Conservation (phyloP, 2,888 invertebrate species). For the Chromoteleia sp. region DNA sequence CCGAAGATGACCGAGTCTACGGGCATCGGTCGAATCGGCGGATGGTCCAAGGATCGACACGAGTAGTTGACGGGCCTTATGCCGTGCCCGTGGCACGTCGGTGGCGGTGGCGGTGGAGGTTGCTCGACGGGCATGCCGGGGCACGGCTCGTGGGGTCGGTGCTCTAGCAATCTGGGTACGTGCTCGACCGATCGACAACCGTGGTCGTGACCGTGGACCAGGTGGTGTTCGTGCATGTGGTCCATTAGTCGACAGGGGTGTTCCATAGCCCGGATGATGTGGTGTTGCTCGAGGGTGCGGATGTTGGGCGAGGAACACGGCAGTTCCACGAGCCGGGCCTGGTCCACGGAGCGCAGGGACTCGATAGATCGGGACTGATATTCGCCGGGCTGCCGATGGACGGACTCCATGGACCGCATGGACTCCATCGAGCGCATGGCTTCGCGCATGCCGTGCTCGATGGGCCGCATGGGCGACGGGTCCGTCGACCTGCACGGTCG, state of each 20-base stretch:
- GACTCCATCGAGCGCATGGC: conserved; percentile 83
- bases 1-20: conserved; percentile 85
- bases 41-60: conserved; percentile 82
- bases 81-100: conserved; percentile 77
- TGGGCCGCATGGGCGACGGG: conserved; percentile 82
- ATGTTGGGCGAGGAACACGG: conserved; percentile 72
- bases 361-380: conserved; percentile 80
- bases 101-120: conserved; percentile 66
- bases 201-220: conserved; percentile 78
- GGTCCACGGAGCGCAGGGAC: conserved; percentile 74
- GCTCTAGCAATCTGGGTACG: conserved; percentile 79
- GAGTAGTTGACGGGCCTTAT: conserved; percentile 78
- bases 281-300: conserved; percentile 76
- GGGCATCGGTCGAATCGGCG: conserved; percentile 84
- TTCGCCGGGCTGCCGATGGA: conserved; percentile 76
- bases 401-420: conserved; percentile 82
- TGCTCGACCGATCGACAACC: conserved; percentile 82
- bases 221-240: conserved; percentile 81
- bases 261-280: conserved; percentile 78
- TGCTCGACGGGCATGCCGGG: conserved; percentile 73
- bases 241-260: conserved; percentile 82
- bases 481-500: conserved; percentile 82
- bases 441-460: conserved; percentile 81
- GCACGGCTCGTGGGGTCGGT: conserved; percentile 78
- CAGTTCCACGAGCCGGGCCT: conserved; percentile 75